phyloP scores from a whole-genome alignment of 35 echinoderm and acorn worm species.

The Heliocidaris tuberculata region DNA sequence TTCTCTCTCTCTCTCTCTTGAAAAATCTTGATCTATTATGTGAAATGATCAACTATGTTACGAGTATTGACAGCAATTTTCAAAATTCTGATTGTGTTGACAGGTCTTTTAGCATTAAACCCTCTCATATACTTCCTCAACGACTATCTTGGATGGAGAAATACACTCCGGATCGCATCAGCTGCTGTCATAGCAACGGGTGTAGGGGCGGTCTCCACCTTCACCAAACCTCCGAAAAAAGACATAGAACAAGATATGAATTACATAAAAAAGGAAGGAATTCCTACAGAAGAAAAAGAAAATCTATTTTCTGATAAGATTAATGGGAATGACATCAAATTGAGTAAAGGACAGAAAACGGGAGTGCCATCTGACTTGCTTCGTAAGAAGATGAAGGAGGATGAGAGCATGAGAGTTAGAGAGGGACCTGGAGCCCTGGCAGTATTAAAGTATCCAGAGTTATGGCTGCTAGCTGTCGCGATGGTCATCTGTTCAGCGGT shows the following conservation, averaged over 20 bases:
- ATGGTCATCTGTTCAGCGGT: neutral
- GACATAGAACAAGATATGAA: neutral
- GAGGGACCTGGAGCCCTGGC: neutral
- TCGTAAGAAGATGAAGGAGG: neutral
- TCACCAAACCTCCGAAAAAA: neutral
- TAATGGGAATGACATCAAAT: neutral
- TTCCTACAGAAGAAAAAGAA: neutral
- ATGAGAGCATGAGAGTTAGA: neutral
- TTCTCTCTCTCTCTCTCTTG: too few relatives aligned
- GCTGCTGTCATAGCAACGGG: constrained; percentile 46
- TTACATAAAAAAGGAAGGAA: neutral
- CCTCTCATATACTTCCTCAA: constrained; percentile 66
- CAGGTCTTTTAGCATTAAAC: constrained; percentile 72
- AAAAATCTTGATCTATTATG: too few relatives aligned
- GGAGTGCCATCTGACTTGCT: neutral
- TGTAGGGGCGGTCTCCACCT: neutral
- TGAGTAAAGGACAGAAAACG: neutral
- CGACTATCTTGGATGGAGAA: constrained; percentile 56
- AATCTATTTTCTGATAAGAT: neutral
- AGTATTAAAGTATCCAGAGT: neutral
- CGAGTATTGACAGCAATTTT: too few relatives aligned
- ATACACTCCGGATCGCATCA: constrained; percentile 69
- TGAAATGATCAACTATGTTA: too few relatives aligned
- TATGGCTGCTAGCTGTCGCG: neutral
- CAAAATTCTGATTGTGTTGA: neutral